A percentile compares a stretch with the other conserved stretches of the same genome.
These are phyloP conservation scores for Trilocha varians DNA, from an alignment of 2,888 invertebrate species.

Conservation along the genomic window DNA sequence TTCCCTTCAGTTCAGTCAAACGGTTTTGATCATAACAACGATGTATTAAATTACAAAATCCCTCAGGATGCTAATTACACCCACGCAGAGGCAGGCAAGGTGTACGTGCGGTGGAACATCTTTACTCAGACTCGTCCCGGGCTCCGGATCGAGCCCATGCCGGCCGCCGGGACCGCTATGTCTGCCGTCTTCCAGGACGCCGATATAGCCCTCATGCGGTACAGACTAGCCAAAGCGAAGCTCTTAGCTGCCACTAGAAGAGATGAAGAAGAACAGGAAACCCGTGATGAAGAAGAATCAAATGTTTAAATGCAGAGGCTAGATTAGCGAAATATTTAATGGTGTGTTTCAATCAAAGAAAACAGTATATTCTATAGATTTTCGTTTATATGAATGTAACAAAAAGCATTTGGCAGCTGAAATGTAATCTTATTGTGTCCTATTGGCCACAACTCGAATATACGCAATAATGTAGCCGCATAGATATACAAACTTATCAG, in stretches of 20 bases:
- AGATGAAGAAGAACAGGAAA: background rate
- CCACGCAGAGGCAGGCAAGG: conserved; percentile 29
- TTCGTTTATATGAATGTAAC: no score
- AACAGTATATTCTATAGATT: no score
- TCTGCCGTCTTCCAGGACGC: conserved; percentile 42
- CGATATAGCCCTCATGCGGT: conserved; percentile 43
- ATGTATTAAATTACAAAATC: background rate
- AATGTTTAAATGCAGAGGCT: no score
- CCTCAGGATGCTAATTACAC: conserved; percentile 38
- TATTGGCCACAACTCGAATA: no score
- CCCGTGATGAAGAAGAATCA: no score
- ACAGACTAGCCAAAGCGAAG: conserved; percentile 39
- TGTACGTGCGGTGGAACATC: conserved; percentile 35
- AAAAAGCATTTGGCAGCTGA: background rate
- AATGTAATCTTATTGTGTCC: no score
- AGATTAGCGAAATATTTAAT: no score
- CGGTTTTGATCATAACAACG: background rate
- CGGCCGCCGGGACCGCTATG: conserved; percentile 19
- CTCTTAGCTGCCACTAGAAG: conserved; percentile 40
- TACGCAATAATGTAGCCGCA: no score
- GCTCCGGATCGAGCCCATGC: conserved; percentile 7
- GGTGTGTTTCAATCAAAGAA: no score
- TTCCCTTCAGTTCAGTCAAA: no score
- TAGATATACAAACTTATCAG: no score
- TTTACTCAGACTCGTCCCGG: conserved; percentile 25